These are phyloP conservation scores for Drosophila colorata DNA, from an alignment of 2,888 invertebrate genomes.

Conservation along the genomic window DNA sequence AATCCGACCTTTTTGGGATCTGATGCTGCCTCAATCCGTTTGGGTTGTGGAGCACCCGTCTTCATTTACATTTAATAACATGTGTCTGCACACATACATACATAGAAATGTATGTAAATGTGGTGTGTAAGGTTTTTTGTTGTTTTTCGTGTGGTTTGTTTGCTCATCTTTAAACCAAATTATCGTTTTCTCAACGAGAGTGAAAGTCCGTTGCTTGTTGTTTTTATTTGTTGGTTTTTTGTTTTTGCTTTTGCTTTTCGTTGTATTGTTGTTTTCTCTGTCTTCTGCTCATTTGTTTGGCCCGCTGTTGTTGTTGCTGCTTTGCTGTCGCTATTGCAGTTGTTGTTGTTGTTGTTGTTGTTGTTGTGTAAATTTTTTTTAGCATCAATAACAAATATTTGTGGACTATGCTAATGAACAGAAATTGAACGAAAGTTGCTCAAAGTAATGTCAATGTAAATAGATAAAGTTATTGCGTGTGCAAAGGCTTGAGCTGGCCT, in stretches of 20 bases:
- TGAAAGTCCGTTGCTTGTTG: slow-evolving; percentile 58
- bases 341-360: slow-evolving; percentile 20
- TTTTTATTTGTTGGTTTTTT: slow-evolving; percentile 35
- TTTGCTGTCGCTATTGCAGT: slow-evolving; percentile 25
- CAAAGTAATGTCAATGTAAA: slow-evolving; percentile 13
- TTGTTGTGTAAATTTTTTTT: slow-evolving; percentile 56
- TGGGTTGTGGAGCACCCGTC: slow-evolving; percentile 9
- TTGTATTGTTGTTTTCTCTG: slow-evolving; percentile 18
- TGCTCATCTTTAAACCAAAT: slow-evolving; percentile 42
- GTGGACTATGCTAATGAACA: slow-evolving; percentile 69
- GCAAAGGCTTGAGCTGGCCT: neutral
- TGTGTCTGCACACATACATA: too few relatives aligned
- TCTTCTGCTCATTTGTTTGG: slow-evolving; percentile 46
- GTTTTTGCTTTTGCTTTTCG: slow-evolving; percentile 23
- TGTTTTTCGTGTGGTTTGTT: slow-evolving; percentile 14
- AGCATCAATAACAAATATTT: slow-evolving; percentile 74
- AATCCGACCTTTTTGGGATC: neutral
- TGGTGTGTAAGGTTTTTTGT: neutral
- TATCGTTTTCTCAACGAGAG: slow-evolving; percentile 58
- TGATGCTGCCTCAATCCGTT: neutral
- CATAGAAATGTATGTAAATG: neutral
- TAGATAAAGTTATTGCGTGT: neutral
- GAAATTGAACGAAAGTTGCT: slow-evolving; percentile 55
- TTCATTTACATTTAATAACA: slow-evolving; percentile 16
- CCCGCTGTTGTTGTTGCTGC: slow-evolving; percentile 24